Conservation (phyloP, 2,888 invertebrate species). For the Sympetrum striolatum region DNA sequence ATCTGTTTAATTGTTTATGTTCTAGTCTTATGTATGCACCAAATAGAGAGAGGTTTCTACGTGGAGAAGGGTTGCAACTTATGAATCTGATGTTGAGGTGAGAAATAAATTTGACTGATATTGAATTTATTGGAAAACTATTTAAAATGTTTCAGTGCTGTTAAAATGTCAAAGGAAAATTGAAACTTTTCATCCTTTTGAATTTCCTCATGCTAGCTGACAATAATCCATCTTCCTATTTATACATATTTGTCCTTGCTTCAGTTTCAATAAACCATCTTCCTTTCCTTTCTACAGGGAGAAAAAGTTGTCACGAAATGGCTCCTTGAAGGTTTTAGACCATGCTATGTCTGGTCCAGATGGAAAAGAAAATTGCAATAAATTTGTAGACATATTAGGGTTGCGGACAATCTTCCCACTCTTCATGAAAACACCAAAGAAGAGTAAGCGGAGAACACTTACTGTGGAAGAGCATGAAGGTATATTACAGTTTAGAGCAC, state of each 20-base stretch:
- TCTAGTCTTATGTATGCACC: conserved; percentile 87
- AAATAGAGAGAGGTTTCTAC: conserved; percentile 91
- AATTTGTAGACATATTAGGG: conserved; percentile 97
- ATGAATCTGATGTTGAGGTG: conserved; percentile 98
- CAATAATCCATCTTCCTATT: no score
- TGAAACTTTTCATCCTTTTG: no score
- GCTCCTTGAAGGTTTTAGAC: conserved; percentile 96
- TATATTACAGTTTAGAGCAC: conserved; percentile 52
- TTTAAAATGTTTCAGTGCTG: no score
- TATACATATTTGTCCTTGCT: no score
- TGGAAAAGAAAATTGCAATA: conserved; percentile 94
- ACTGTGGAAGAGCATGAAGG: conserved; percentile 91
- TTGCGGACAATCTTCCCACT: conserved; percentile 96
- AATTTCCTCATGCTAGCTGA: no score
- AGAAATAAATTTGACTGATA: conserved; percentile 45
- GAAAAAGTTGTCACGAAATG: conserved; percentile 94
- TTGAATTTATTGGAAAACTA: not conserved
- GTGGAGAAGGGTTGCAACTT: conserved; percentile 96
- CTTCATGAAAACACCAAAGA: conserved; percentile 98
- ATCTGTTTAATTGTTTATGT: conserved; percentile 94
- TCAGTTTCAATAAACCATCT: not conserved
- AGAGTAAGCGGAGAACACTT: conserved; percentile 77
- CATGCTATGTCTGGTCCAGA: conserved; percentile 94
- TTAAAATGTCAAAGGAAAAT: no score
- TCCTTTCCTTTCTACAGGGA: conserved; percentile 66